These are phyloP conservation scores for Homalodisca vitripennis DNA, from an alignment of 1,140 invertebrate species.

Conservation along the genomic window DNA sequence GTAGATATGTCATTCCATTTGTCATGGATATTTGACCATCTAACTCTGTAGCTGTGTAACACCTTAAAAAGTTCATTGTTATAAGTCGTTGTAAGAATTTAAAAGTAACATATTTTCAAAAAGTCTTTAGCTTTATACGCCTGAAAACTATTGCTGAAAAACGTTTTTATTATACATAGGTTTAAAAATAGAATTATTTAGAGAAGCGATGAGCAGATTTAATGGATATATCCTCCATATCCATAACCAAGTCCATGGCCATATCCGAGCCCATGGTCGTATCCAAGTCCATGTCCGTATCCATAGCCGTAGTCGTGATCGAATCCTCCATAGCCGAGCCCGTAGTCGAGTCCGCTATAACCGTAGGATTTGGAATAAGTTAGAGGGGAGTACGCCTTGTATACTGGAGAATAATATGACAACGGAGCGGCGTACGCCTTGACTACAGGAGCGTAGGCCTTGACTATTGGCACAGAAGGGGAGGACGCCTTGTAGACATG, in stretches of 20 bases:
- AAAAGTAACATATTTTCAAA: too few relatives aligned
- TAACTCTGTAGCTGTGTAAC: too few relatives aligned
- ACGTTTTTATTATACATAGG: too few relatives aligned
- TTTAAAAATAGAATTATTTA: too few relatives aligned
- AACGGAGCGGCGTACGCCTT: background rate
- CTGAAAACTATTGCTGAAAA: too few relatives aligned
- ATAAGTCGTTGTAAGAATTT: too few relatives aligned
- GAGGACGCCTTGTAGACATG: constrained; percentile 12
- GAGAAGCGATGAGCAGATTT: background rate
- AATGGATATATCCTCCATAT: constrained; percentile 15
- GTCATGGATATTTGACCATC: too few relatives aligned
- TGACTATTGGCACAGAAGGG: background rate
- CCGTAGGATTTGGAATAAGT: background rate
- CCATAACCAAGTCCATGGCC: constrained; percentile 10
- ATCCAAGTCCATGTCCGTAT: background rate
- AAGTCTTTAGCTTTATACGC: too few relatives aligned
- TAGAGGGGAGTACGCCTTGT: background rate
- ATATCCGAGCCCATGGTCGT: background rate
- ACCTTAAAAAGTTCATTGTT: too few relatives aligned
- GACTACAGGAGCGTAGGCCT: constrained; percentile 5
- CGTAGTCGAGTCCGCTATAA: background rate
- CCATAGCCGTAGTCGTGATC: background rate
- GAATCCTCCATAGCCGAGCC: background rate
- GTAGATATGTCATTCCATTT: too few relatives aligned
- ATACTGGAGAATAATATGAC: background rate